Conservation (phyloP, 2,888 invertebrate genomes). For the Actias luna region DNA sequence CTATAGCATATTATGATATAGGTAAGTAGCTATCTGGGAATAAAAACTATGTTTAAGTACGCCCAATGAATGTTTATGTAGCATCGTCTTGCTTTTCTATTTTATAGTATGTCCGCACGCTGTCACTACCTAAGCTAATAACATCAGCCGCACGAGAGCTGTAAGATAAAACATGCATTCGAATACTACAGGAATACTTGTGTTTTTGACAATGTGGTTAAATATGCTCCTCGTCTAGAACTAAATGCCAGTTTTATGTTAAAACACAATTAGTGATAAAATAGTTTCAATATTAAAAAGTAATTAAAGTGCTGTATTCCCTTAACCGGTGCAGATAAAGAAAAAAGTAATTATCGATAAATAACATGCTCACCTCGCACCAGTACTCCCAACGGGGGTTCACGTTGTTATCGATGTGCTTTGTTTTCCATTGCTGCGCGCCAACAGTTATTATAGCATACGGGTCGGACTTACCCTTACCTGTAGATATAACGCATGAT, state of each 20-base stretch:
- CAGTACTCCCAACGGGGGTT: conserved; percentile 98
- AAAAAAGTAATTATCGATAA: conserved; percentile 3
- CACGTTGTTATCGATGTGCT: conserved; percentile 95
- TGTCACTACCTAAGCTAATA: not conserved
- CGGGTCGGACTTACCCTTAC: conserved; percentile 98
- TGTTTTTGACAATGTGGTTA: too few species aligned
- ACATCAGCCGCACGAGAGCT: not conserved
- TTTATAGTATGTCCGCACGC: not conserved
- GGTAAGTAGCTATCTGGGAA: too few species aligned
- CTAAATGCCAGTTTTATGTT: not conserved
- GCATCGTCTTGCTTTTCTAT: not conserved
- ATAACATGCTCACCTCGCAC: conserved; percentile 91
- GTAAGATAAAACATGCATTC: too few species aligned
- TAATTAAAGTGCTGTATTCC: conserved; percentile 18
- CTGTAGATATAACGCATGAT: conserved; percentile 51
- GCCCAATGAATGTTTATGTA: too few species aligned
- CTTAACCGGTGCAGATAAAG: conserved; percentile 30
- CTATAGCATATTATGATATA: too few species aligned
- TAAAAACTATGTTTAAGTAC: too few species aligned
- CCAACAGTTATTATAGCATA: conserved; percentile 96
- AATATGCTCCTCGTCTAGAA: not conserved
- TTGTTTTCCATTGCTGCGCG: conserved; percentile 95
- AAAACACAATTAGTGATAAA: conserved; percentile 11
- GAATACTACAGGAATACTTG: too few species aligned
- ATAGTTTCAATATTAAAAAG: conserved; percentile 4